Base-by-base conservation (phyloP, 2,888 invertebrate genomes). In the Tupiocoris notatus region DNA sequence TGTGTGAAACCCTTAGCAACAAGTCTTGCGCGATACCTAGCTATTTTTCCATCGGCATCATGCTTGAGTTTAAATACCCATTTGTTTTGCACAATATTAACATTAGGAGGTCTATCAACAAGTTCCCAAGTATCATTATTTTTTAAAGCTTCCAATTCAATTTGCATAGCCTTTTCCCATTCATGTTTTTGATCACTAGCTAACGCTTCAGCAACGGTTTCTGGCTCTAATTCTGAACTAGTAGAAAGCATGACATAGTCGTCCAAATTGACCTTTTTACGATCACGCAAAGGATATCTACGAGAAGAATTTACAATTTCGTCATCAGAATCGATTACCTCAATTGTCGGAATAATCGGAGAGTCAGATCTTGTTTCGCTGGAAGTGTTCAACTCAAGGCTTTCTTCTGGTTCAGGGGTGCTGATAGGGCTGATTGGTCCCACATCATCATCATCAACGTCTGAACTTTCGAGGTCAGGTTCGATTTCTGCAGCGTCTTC, bases 11-110 rank as follows among this genome's bases (percentile, higher is more conserved):
- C 66, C 23, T 25, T 66, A 23, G 66, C 66, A 9, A 66, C 25
- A 25, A 83, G 76, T 23, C 82, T 68, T 17, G 82, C 82, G 70
- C 81, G 82, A 39, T 79, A 81, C 54, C 79, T 79, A 7, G 78
- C 77, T 2, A 58, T 58, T 58, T 58, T 58, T 12, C 58, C 58
- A 12, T 58, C 58, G 18, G 58, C 18, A 18, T 23, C 21, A 20
- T 17, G 16, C 23, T 63, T 63, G 3, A n/a, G 16, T 17, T 63
- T 22, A n/a, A 21, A 63, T 20, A 63, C 63, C 63, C 21, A 63
- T 20, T 9, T 20, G 22, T 22, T 17, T 3, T 63, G 17, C 23
- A 66, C 25, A n/a, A 24, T 22, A 2, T 66, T 66, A 7, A 18
- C 66, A 24, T 25, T 39, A 24, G 2, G 2, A 17, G 58, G 58